Percentiles rank a stretch among this genome's conserved stretches.
phyloP scores from a whole-genome alignment of 1,140 invertebrate genomes.

The Ladona fulva region DNA sequence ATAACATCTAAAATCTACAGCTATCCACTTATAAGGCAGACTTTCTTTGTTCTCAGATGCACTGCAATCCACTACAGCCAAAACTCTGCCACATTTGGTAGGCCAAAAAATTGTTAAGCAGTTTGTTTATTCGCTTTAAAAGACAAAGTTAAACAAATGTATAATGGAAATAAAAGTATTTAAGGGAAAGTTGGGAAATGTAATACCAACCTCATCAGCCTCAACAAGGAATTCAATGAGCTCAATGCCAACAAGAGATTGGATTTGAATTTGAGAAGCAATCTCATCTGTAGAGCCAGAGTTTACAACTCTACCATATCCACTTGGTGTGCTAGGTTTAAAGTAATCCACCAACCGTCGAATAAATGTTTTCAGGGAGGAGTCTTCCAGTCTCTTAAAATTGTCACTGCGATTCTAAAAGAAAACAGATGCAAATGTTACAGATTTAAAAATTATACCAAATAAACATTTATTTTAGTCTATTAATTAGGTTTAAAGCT shows the following conservation, averaged over 20 bases:
- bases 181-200: no score
- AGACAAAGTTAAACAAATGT: no score
- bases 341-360: slow-evolving; percentile 75
- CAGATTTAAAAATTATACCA: neutral
- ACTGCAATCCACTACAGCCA: no score
- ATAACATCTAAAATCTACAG: no score
- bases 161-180: no score
- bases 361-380: slow-evolving; percentile 66
- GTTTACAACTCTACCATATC: slow-evolving; percentile 40
- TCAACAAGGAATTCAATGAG: slow-evolving; percentile 65
- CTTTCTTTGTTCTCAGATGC: no score
- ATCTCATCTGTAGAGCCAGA: slow-evolving; percentile 61
- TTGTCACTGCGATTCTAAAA: slow-evolving; percentile 41
- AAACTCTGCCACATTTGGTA: no score
- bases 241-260: slow-evolving; percentile 63
- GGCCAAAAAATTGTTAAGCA: no score
- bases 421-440: slow-evolving; percentile 18
- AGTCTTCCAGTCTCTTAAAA: slow-evolving; percentile 56
- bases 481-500: neutral
- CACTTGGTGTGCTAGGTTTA: slow-evolving; percentile 51
- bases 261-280: slow-evolving; percentile 48
- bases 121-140: no score
- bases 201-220: slow-evolving; percentile 42
- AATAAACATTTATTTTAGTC: no score
- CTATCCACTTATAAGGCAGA: no score